Conservation (phyloP, 2,797 vertebrate genomes). For the Morus bassanus region DNA sequence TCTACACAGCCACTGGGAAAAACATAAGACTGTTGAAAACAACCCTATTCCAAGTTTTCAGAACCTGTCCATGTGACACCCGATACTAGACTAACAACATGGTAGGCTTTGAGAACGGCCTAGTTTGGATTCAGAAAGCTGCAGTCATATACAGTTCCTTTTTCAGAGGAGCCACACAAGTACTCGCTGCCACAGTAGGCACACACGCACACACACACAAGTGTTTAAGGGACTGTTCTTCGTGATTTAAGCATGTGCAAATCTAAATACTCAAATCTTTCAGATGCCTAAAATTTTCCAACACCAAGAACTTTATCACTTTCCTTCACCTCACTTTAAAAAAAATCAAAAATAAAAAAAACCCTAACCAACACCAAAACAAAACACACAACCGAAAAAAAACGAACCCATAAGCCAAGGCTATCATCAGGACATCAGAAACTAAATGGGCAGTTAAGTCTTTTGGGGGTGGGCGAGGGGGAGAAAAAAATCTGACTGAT, state of each 20-base stretch:
- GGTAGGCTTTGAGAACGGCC: background rate
- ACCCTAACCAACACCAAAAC: background rate
- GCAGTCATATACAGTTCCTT: background rate
- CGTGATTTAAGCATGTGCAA: background rate
- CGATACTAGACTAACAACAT: background rate
- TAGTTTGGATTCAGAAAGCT: background rate
- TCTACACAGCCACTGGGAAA: background rate
- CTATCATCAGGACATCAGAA: background rate
- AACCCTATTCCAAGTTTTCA: background rate
- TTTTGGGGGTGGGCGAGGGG: background rate
- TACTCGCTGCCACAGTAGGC: accelerated
- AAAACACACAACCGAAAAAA: background rate
- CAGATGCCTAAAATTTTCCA: background rate
- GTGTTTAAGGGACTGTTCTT: background rate
- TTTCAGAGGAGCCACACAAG: background rate
- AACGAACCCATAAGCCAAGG: accelerated
- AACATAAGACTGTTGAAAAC: background rate
- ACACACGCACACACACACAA: accelerated
- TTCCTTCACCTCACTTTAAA: background rate
- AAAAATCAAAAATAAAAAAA: background rate
- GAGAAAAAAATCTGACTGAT: accelerated
- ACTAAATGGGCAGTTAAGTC: background rate
- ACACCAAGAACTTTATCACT: background rate
- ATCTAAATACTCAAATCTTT: background rate
- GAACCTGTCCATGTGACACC: background rate